These are phyloP conservation scores for Chymomyza procnemis DNA, from an alignment of 2,888 invertebrate genomes.

Conservation along the genomic window DNA sequence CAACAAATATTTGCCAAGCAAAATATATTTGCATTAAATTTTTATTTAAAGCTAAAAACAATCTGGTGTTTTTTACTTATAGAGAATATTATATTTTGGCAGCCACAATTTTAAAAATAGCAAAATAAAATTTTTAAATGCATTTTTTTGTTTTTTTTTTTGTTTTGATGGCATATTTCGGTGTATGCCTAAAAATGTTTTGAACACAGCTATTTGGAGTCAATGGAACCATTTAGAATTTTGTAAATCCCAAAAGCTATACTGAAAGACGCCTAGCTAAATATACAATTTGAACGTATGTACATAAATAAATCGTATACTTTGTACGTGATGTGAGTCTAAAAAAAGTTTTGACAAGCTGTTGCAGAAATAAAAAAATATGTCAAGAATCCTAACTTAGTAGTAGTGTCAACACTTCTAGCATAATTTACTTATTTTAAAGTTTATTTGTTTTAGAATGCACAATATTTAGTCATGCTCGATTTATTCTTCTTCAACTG, in stretches of 20 bases:
- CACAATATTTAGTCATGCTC: too few species aligned
- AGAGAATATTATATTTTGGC: not conserved
- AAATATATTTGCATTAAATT: not conserved
- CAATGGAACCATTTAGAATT: constrained; percentile 19
- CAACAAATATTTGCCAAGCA: not conserved
- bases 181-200: not conserved
- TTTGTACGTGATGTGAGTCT: too few species aligned
- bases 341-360: too few species aligned
- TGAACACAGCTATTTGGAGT: constrained; percentile 24
- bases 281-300: too few species aligned
- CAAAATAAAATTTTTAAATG: constrained; percentile 31
- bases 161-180: not conserved
- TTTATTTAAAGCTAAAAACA: not conserved
- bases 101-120: constrained; percentile 8
- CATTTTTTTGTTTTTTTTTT: too few species aligned
- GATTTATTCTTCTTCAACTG: too few species aligned
- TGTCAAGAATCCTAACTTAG: too few species aligned
- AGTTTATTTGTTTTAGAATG: too few species aligned
- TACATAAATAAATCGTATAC: not conserved
- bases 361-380: too few species aligned
- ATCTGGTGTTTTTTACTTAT: too few species aligned
- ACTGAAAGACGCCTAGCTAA: not conserved
- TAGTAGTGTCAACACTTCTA: too few species aligned
- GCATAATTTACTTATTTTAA: too few species aligned
- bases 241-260: not conserved